Conservation (phyloP, 2,797 vertebrate genomes). For the Acanthurus tractus region DNA sequence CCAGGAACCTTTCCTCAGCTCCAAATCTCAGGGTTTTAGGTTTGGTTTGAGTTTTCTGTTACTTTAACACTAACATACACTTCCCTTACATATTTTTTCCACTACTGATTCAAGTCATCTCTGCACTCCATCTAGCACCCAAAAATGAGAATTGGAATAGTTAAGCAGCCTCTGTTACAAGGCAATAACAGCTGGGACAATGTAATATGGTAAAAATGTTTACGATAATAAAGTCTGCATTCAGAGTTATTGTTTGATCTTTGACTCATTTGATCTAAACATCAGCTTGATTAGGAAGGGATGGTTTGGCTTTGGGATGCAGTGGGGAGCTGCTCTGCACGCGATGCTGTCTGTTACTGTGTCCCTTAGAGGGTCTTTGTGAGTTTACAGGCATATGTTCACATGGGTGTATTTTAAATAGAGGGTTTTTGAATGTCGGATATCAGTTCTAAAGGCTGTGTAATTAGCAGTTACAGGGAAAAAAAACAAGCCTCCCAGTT, state of each 20-base stretch:
- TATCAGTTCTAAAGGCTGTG: constrained; percentile 3
- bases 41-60: too few species aligned
- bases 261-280: constrained; percentile 36
- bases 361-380: not conserved
- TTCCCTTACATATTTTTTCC: too few species aligned
- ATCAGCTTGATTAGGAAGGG: constrained; percentile 35
- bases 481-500: not conserved
- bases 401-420: constrained; percentile 5
- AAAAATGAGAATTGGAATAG: constrained; percentile 24
- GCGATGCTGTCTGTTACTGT: constrained; percentile 4
- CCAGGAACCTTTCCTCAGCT: too few species aligned
- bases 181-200: constrained; percentile 32
- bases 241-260: constrained; percentile 14
- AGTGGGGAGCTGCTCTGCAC: constrained; percentile 37
- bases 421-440: not conserved
- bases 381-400: not conserved
- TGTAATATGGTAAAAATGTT: constrained; percentile 29
- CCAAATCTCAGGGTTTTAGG: too few species aligned
- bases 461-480: constrained; percentile 18
- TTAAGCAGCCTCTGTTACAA: constrained; percentile 35
- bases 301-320: constrained; percentile 23
- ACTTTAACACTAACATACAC: too few species aligned
- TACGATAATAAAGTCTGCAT: constrained; percentile 43
- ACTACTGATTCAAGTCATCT: too few species aligned
- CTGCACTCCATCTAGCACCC: not conserved